Percentiles rank a stretch among this genome's conserved stretches.
These are phyloP conservation scores for Seira sanloemensis DNA, from an alignment of 2,888 invertebrate genomes.

Conservation along the genomic window DNA sequence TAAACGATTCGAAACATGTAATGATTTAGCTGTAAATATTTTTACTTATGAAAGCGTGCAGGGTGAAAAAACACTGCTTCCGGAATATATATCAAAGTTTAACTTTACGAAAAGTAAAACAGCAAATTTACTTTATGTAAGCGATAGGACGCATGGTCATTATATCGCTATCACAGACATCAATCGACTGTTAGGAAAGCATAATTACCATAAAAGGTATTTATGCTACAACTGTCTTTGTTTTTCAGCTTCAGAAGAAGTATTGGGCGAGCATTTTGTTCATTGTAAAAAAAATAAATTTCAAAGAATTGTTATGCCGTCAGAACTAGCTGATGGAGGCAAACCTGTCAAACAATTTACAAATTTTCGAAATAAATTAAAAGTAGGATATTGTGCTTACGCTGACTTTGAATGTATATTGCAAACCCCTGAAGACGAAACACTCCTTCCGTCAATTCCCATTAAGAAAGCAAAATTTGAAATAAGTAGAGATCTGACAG, in stretches of 20 bases:
- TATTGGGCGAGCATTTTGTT: background rate
- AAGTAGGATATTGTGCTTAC: slow-evolving; percentile 19
- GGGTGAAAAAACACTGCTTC: background rate
- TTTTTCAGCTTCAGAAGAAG: background rate
- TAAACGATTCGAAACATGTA: background rate
- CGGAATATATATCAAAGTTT: slow-evolving; percentile 7
- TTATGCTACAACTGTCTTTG: slow-evolving; percentile 26
- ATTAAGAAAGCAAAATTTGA: slow-evolving; percentile 18
- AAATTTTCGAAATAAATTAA: slow-evolving; percentile 5
- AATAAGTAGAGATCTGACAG: background rate
- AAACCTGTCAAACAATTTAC: slow-evolving; percentile 9
- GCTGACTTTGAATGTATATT: slow-evolving; percentile 30
- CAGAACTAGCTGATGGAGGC: background rate
- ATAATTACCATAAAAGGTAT: background rate
- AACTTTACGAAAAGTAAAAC: background rate
- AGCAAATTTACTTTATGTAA: slow-evolving; percentile 7
- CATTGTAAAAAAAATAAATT: background rate
- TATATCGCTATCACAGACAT: slow-evolving; percentile 13
- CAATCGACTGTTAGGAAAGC: background rate
- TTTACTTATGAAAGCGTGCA: background rate
- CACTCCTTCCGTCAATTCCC: too few species aligned
- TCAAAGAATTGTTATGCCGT: background rate
- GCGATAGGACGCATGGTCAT: background rate
- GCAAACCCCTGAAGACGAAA: background rate
- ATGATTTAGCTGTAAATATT: slow-evolving; percentile 21